Conservation (phyloP, 2,797 vertebrate species). For the Lacerta agilis region DNA sequence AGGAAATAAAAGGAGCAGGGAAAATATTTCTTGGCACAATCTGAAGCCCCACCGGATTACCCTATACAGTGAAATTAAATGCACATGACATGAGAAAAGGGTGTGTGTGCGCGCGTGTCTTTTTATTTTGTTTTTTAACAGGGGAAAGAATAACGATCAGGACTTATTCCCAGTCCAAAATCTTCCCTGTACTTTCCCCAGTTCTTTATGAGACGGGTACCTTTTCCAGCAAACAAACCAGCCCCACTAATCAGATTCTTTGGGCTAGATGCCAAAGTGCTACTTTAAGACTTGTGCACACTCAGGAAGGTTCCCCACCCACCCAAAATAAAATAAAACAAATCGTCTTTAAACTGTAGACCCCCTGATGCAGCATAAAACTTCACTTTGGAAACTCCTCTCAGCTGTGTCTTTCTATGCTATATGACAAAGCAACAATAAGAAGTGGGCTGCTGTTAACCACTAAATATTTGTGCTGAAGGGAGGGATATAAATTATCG, state of each 20-base stretch:
- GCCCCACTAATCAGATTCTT: background rate
- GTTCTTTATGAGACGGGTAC: background rate
- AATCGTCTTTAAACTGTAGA: background rate
- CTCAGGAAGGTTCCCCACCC: background rate
- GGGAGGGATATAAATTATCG: no score
- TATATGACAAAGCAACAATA: no score
- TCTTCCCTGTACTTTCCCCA: background rate
- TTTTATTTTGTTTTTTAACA: background rate
- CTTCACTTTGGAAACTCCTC: background rate
- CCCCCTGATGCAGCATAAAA: background rate
- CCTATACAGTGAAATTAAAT: slow-evolving; percentile 76
- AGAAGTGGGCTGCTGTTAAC: no score
- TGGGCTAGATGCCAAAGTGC: background rate
- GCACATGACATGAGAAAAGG: slow-evolving; percentile 75
- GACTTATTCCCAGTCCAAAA: background rate
- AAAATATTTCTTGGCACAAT: slow-evolving; percentile 75
- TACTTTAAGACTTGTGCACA: background rate
- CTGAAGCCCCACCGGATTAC: slow-evolving; percentile 71
- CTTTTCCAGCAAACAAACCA: no score
- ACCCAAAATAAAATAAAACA: background rate
- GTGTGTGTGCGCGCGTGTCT: background rate
- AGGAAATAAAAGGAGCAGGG: slow-evolving; percentile 71
- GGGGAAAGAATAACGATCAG: background rate
- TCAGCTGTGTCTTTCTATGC: no score
- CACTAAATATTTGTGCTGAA: no score